A percentile compares a stretch with the other conserved stretches of the same genome.
phyloP scores from a whole-genome alignment of 2,113 vertebrate species.

The Percopsis transmontana region DNA sequence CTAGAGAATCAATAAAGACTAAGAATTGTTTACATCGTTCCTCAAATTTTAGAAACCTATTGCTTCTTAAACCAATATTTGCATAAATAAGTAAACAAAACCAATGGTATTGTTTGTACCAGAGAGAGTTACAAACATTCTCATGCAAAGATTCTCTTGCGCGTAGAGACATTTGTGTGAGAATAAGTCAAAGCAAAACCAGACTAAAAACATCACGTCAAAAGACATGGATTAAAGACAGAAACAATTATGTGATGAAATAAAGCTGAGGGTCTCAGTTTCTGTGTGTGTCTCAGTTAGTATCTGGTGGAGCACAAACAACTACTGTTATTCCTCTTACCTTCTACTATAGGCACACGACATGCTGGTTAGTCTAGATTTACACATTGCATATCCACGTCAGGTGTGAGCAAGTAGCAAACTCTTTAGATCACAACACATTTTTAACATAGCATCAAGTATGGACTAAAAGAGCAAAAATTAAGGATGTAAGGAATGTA shows the following conservation, averaged over 20 bases:
- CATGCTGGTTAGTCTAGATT: conserved; percentile 41
- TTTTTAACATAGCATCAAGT: not conserved
- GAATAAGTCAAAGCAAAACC: conserved; percentile 19
- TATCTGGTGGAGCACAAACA: conserved; percentile 33
- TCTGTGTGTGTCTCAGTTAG: conserved; percentile 49
- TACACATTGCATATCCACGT: conserved; percentile 71
- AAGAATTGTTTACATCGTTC: not conserved
- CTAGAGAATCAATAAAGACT: not conserved
- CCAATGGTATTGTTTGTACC: too few relatives aligned
- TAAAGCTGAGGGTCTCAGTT: conserved; percentile 3
- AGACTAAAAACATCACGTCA: conserved; percentile 52
- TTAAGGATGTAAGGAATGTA: too few relatives aligned
- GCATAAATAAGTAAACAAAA: not conserved
- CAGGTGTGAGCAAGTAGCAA: conserved; percentile 23
- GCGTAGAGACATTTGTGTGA: conserved; percentile 17
- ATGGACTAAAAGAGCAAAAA: too few relatives aligned
- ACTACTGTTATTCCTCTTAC: conserved; percentile 29
- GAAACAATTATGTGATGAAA: not conserved
- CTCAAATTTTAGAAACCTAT: not conserved
- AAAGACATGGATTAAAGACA: not conserved
- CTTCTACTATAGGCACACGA: conserved; percentile 14
- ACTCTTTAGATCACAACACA: not conserved
- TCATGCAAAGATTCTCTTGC: conserved; percentile 24
- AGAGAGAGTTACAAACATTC: not conserved
- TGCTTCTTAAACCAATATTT: not conserved